phyloP scores from a whole-genome alignment of 2,113 vertebrate genomes.

The Charina bottae region DNA sequence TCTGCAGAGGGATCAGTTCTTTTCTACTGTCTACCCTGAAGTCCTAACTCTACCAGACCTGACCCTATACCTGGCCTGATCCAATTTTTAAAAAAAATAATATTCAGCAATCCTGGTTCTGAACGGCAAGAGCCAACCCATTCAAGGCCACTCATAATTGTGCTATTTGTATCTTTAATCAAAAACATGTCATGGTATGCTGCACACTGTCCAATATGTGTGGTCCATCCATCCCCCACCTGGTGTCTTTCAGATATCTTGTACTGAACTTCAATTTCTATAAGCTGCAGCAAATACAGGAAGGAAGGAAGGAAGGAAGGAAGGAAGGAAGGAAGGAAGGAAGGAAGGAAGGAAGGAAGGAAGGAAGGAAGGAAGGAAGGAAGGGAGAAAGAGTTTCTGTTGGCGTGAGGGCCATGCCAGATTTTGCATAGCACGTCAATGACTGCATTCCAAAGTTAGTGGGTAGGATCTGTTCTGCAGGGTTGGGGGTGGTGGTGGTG shows the following conservation, averaged over 20 bases:
- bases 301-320: too few species aligned
- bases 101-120: background rate
- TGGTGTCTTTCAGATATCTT: background rate
- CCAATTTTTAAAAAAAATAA: background rate
- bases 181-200: background rate
- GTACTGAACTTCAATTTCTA: background rate
- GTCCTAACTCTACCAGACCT: background rate
- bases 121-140: background rate
- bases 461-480: background rate
- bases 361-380: too few species aligned
- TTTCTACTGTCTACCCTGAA: background rate
- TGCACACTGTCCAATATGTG: background rate
- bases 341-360: too few species aligned
- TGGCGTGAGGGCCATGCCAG: background rate
- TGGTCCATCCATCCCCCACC: background rate
- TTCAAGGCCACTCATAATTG: background rate
- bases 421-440: background rate
- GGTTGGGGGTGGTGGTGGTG: background rate
- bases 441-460: background rate
- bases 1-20: too few species aligned
- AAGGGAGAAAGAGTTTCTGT: too few species aligned
- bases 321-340: too few species aligned
- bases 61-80: background rate
- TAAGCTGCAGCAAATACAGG: background rate
- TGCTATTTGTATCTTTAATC: background rate